A percentile compares a stretch with the other conserved stretches of the same genome.
Evolutionary conservation across 2,113 vertebrate genomes (phyloP).

Genomic region (Acrocephalus kingi): DNA sequence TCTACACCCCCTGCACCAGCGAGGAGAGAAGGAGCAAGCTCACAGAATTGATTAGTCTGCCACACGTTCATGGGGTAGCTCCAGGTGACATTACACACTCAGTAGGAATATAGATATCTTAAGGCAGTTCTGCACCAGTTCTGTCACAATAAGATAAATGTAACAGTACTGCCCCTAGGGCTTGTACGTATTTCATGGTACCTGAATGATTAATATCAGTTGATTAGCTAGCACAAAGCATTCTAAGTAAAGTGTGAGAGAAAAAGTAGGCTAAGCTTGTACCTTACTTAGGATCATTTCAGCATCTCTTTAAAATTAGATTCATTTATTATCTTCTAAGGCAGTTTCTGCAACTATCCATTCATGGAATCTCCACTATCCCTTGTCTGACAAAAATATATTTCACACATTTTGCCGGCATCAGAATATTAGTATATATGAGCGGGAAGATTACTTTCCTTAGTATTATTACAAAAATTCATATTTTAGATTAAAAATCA

Average conservation of each 20-base stretch:
- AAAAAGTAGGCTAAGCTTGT: constrained; percentile 29
- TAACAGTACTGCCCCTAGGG: background rate
- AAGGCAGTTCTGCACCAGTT: constrained; percentile 51
- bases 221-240: constrained; percentile 39
- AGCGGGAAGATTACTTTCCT: background rate
- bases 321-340: constrained; percentile 8
- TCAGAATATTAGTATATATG: background rate
- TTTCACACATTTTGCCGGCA: background rate
- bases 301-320: constrained; percentile 10
- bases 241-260: constrained; percentile 13
- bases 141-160: constrained; percentile 61
- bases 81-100: constrained; percentile 14
- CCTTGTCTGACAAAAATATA: background rate
- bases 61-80: constrained; percentile 6
- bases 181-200: background rate
- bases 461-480: background rate
- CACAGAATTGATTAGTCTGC: constrained; percentile 11
- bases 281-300: background rate
- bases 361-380: background rate
- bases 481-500: constrained; percentile 3
- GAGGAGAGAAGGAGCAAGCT: background rate
- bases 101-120: constrained; percentile 4
- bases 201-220: constrained; percentile 55
- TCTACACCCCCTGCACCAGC: background rate
- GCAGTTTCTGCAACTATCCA: background rate